phyloP scores from a whole-genome alignment of 1,140 invertebrate genomes.

The Calliopsis andreniformis region DNA sequence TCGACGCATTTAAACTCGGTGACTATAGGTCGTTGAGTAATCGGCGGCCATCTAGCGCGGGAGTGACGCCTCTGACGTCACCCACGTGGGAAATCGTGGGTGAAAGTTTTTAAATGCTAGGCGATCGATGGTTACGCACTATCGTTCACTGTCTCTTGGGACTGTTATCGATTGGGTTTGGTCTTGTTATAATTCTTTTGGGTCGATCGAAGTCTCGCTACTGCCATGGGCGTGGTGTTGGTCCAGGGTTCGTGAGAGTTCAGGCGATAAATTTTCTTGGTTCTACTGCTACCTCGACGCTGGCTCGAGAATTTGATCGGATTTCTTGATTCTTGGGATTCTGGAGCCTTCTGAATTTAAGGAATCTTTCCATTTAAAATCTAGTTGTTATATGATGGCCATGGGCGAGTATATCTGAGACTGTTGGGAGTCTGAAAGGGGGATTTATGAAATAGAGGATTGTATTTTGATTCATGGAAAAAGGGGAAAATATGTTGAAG shows the following conservation, averaged over 20 bases:
- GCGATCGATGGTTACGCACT: conserved; percentile 27
- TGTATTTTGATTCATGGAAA: no score
- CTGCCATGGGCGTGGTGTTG: conserved; percentile 39
- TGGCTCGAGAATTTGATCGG: conserved; percentile 5
- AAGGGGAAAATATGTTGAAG: no score
- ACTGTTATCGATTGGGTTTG: conserved; percentile 31
- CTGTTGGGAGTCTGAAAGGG: no score
- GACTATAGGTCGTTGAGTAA: conserved; percentile 52
- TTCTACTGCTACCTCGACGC: not conserved
- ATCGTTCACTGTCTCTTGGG: conserved; percentile 17
- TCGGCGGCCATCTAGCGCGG: conserved; percentile 46
- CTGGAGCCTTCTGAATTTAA: no score
- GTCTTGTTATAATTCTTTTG: not conserved
- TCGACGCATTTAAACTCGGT: conserved; percentile 52
- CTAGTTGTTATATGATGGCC: no score
- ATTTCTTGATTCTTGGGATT: conserved; percentile 3
- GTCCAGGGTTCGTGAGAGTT: conserved; percentile 14
- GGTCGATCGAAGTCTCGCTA: conserved; percentile 50
- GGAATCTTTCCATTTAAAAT: no score
- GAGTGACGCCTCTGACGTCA: conserved; percentile 41
- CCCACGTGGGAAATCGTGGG: conserved; percentile 59
- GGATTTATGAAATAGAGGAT: no score
- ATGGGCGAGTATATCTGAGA: no score
- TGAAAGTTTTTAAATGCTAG: conserved; percentile 60
- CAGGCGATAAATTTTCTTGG: conserved; percentile 49